Conservation (phyloP, 2,113 vertebrate genomes). For the human (Homo sapiens) region GRCh38 chrY:15474501-15475000, state of each 20-base stretch:
- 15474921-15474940: not conserved
- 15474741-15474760: too few relatives aligned
- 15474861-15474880: not conserved
- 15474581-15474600: rapidly evolving
- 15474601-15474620: rapidly evolving
- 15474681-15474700: rapidly evolving
- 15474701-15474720: rapidly evolving
- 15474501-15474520: not conserved
- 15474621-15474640: not conserved
- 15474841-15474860: rapidly evolving
- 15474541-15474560: rapidly evolving
- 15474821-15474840: too few relatives aligned
- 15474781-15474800: rapidly evolving
- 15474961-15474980: rapidly evolving
- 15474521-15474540: too few relatives aligned
- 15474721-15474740: not conserved
- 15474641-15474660: rapidly evolving
- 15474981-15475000: rapidly evolving
- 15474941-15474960: rapidly evolving
- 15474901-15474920: rapidly evolving
- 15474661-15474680: rapidly evolving
- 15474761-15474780: rapidly evolving
- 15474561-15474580: rapidly evolving
- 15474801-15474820: too few relatives aligned
- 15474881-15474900: rapidly evolving